A percentile compares a stretch with the other conserved stretches of the same genome.
These are phyloP conservation scores for Drosophila pachea DNA, from an alignment of 1,140 invertebrate species.

Conservation along the genomic window DNA sequence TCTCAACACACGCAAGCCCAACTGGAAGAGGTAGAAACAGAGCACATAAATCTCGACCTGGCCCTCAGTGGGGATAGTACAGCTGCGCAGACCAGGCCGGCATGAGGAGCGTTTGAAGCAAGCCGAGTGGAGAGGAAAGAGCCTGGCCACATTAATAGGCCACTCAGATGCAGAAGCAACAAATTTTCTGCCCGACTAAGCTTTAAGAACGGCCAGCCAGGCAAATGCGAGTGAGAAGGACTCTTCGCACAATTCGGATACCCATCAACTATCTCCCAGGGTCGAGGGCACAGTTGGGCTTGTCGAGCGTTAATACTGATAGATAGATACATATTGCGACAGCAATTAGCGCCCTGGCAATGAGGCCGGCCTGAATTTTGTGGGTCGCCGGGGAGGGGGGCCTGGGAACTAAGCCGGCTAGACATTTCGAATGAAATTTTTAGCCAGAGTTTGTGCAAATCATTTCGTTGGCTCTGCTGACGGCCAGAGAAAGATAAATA, in stretches of 20 bases:
- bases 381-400: no score
- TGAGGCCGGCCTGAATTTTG: background rate
- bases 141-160: conserved; percentile 32
- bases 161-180: conserved; percentile 31
- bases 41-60: conserved; percentile 42
- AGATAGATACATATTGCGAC: conserved; percentile 25
- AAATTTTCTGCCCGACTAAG: conserved; percentile 8
- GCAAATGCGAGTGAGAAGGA: background rate
- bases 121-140: conserved; percentile 9
- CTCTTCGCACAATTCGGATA: background rate
- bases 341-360: conserved; percentile 32
- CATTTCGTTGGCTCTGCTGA: conserved; percentile 59
- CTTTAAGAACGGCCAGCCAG: conserved; percentile 4
- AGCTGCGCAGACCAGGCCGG: background rate
- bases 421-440: conserved; percentile 66
- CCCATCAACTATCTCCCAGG: background rate
- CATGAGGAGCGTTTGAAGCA: conserved; percentile 27
- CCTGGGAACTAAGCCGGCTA: conserved; percentile 19
- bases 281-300: background rate
- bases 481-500: conserved; percentile 67
- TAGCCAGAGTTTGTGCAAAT: conserved; percentile 73
- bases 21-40: conserved; percentile 11
- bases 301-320: conserved; percentile 26
- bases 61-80: conserved; percentile 35
- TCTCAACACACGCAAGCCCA: conserved; percentile 10